Percentiles rank a stretch among this genome's conserved stretches.
These are phyloP conservation scores for Monodelphis domestica DNA, from an alignment of 2,797 vertebrate species.

Conservation along the genomic window DNA sequence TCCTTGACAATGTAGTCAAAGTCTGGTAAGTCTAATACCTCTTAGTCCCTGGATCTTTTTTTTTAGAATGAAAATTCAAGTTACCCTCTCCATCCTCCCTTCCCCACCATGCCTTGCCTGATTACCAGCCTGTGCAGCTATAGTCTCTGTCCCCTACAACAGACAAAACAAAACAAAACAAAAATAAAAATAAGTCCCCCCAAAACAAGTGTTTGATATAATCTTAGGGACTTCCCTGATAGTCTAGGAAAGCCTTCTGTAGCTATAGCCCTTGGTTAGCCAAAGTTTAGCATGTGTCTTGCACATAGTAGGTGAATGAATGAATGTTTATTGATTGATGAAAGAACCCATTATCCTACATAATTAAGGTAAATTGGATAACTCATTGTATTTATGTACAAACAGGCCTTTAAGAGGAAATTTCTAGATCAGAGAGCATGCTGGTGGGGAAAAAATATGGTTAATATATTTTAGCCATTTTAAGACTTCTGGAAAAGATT, in stretches of 20 bases:
- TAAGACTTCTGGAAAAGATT: not conserved
- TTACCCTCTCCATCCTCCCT: not conserved
- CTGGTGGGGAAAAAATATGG: not conserved
- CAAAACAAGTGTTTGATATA: not conserved
- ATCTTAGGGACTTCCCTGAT: not conserved
- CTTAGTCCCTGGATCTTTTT: not conserved
- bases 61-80: not conserved
- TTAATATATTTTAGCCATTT: not conserved
- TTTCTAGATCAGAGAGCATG: not conserved
- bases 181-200: not conserved
- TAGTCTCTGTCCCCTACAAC: not conserved
- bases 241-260: not conserved
- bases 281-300: not conserved
- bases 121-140: not conserved
- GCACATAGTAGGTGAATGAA: conserved; percentile 1
- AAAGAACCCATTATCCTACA: not conserved
- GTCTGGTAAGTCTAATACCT: not conserved
- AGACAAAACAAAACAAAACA: not conserved
- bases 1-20: not conserved
- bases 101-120: not conserved
- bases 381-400: not conserved
- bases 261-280: not conserved
- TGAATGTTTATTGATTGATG: not conserved
- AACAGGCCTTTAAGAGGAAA: not conserved
- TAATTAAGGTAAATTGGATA: too few species aligned